phyloP scores from a whole-genome alignment of 2,113 vertebrate species.

The Larimichthys polyactis region DNA sequence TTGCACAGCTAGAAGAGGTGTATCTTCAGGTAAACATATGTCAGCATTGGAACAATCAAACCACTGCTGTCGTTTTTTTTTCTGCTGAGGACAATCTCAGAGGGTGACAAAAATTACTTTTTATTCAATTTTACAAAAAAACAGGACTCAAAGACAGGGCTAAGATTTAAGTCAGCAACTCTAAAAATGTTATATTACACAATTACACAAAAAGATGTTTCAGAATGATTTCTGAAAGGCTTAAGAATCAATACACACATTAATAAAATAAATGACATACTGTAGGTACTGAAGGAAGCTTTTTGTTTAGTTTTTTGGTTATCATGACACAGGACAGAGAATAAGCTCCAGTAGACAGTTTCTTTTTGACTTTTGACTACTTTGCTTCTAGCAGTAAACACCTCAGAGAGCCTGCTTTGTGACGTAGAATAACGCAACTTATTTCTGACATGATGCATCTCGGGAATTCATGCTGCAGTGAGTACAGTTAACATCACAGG shows the following conservation, averaged over 20 bases:
- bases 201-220: too few relatives aligned
- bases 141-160: not conserved
- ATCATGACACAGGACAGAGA: not conserved
- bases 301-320: not conserved
- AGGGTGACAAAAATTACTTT: not conserved
- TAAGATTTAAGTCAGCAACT: not conserved
- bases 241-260: not conserved
- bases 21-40: not conserved
- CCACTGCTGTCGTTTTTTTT: not conserved
- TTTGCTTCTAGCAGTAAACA: conserved; percentile 9
- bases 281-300: not conserved
- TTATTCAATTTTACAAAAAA: not conserved
- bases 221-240: not conserved
- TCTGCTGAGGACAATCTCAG: not conserved
- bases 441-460: conserved; percentile 18
- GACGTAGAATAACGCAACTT: not conserved
- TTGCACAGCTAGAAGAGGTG: not conserved
- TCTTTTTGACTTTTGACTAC: not conserved
- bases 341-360: not conserved
- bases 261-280: not conserved
- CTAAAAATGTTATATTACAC: not conserved
- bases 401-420: not conserved
- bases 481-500: conserved; percentile 11
- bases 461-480: conserved; percentile 5
- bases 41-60: not conserved